phyloP scores from a whole-genome alignment of 2,797 vertebrate genomes.

The Meriones psammophilus region DNA sequence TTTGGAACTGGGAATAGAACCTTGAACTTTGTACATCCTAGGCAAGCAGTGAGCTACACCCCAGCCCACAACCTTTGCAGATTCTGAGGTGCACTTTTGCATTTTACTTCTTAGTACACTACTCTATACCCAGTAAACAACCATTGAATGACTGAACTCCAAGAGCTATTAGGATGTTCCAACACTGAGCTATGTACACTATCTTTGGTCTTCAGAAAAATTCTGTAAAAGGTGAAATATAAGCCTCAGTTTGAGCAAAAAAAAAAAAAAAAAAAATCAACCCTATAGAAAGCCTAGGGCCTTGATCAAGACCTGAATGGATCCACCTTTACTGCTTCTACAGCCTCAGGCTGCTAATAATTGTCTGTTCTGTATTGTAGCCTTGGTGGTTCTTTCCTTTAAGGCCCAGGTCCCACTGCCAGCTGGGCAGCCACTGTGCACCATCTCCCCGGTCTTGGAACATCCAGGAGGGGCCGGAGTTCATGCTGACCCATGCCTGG shows the following conservation, averaged over 20 bases:
- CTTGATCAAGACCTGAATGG: neutral
- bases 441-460: neutral
- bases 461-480: neutral
- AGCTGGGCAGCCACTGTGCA: fast-evolving
- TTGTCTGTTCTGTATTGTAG: neutral
- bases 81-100: neutral
- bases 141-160: neutral
- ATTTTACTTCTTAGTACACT: neutral
- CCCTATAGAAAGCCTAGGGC: neutral
- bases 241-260: neutral
- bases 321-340: neutral
- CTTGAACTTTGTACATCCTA: neutral
- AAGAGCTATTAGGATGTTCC: neutral
- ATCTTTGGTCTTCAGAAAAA: neutral
- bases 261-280: conserved; percentile 48
- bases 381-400: neutral
- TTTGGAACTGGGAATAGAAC: neutral
- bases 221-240: neutral
- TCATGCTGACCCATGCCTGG: neutral
- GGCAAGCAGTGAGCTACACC: neutral
- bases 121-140: neutral
- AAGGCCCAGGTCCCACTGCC: neutral
- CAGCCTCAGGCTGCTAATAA: neutral
- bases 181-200: neutral
- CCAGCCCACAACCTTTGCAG: neutral